These are phyloP conservation scores for Lapara coniferarum DNA, from an alignment of 2,888 invertebrate genomes.

Conservation along the genomic window DNA sequence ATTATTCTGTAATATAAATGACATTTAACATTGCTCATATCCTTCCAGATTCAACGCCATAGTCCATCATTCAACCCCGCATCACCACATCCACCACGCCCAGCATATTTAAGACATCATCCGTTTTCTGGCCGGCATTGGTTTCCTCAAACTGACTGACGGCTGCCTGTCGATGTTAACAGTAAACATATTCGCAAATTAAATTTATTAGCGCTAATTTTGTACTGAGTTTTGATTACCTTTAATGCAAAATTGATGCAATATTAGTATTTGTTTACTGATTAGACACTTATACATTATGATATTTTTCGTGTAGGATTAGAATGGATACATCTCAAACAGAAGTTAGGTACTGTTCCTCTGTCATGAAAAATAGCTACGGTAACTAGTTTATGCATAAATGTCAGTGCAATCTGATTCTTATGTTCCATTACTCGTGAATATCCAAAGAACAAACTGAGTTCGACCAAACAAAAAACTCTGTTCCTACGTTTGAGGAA, in stretches of 20 bases:
- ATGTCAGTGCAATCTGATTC: too few species aligned
- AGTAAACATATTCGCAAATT: constrained; percentile 13
- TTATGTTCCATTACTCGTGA: too few species aligned
- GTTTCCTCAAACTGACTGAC: constrained; percentile 4
- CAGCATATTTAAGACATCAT: constrained; percentile 55
- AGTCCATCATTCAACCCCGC: constrained; percentile 80
- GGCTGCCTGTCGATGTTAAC: constrained; percentile 13
- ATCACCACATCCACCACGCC: constrained; percentile 76
- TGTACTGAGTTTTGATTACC: constrained; percentile 31
- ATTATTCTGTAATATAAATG: background rate
- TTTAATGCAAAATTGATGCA: background rate
- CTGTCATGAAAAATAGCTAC: too few species aligned
- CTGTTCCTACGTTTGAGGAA: too few species aligned
- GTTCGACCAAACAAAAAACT: too few species aligned
- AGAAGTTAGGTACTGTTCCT: too few species aligned
- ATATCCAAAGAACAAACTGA: too few species aligned
- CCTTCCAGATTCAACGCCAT: constrained; percentile 84
- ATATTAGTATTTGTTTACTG: background rate
- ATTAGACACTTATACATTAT: background rate
- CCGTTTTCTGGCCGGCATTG: background rate
- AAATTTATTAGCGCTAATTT: constrained; percentile 55
- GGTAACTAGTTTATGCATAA: too few species aligned
- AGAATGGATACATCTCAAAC: too few species aligned
- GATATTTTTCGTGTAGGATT: too few species aligned
- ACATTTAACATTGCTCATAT: background rate